phyloP scores from a whole-genome alignment of 2,888 invertebrate species.

The Druceiella hillmani region DNA sequence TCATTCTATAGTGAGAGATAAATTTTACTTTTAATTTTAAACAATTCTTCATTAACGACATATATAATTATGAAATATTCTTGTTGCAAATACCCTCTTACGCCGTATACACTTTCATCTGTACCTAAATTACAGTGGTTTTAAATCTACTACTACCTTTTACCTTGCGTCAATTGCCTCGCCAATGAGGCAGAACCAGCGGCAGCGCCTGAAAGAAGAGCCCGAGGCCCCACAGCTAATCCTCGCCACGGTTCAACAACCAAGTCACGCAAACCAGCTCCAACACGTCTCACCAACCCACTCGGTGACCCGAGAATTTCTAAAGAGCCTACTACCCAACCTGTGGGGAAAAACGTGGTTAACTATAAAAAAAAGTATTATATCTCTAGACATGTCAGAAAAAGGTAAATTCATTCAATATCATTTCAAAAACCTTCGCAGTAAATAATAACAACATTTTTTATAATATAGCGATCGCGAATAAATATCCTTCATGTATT shows the following conservation, averaged over 20 bases:
- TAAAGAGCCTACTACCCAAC: constrained; percentile 90
- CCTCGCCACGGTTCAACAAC: constrained; percentile 77
- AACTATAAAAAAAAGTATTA: too few species aligned
- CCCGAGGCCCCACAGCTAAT: constrained; percentile 75
- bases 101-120: too few species aligned
- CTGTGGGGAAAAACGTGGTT: constrained; percentile 30
- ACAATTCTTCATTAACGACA: too few species aligned
- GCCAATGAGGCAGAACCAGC: constrained; percentile 76
- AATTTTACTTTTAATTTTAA: too few species aligned
- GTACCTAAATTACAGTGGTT: not conserved
- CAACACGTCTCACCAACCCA: constrained; percentile 78
- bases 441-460: constrained; percentile 6
- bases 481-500: too few species aligned
- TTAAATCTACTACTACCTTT: constrained; percentile 1
- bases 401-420: too few species aligned
- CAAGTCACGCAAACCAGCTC: constrained; percentile 82
- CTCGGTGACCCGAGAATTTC: constrained; percentile 89
- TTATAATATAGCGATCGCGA: too few species aligned
- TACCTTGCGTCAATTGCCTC: constrained; percentile 72
- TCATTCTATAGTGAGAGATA: too few species aligned
- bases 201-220: constrained; percentile 71
- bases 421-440: constrained; percentile 2
- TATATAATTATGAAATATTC: too few species aligned
- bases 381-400: too few species aligned
- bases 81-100: too few species aligned